Percentiles rank a stretch among this genome's conserved stretches.
Conservation (phyloP, 2,797 vertebrate genomes). For the Neoniphon sammara region DNA sequence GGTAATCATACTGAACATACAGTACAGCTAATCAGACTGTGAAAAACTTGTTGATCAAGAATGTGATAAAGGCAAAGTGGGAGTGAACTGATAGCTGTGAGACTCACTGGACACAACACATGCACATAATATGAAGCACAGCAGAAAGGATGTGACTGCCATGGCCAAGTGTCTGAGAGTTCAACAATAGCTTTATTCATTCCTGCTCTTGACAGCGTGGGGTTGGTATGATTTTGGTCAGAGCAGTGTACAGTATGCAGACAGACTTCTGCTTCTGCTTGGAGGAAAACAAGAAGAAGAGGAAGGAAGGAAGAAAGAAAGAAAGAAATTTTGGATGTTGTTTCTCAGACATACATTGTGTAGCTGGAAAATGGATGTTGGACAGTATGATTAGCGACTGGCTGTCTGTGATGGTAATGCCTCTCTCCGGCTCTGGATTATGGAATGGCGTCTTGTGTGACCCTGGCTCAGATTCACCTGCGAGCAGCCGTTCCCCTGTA, state of each 20-base stretch:
- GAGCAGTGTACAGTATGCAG: conserved; percentile 40
- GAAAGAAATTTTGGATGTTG: neutral
- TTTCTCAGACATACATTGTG: neutral
- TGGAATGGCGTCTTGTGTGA: neutral
- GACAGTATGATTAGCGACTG: neutral
- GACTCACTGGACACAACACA: conserved; percentile 17
- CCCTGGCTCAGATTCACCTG: conserved; percentile 1
- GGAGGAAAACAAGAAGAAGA: conserved; percentile 2
- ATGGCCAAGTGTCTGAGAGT: conserved; percentile 26
- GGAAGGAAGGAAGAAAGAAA: neutral
- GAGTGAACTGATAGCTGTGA: conserved; percentile 14
- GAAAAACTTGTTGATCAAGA: neutral
- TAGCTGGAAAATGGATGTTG: neutral
- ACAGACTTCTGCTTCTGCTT: neutral
- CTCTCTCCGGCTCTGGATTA: neutral
- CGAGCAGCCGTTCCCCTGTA: neutral
- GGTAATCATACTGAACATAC: neutral
- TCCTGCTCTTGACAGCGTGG: conserved; percentile 45
- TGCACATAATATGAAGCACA: conserved; percentile 35
- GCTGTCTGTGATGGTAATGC: neutral
- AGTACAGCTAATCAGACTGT: conserved; percentile 1
- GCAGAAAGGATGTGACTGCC: conserved; percentile 23
- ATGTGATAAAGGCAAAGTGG: neutral
- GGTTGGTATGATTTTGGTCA: conserved; percentile 41
- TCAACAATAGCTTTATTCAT: conserved; percentile 69